Conservation (phyloP, 2,113 vertebrate species). For the Leptocoma aspasia region DNA sequence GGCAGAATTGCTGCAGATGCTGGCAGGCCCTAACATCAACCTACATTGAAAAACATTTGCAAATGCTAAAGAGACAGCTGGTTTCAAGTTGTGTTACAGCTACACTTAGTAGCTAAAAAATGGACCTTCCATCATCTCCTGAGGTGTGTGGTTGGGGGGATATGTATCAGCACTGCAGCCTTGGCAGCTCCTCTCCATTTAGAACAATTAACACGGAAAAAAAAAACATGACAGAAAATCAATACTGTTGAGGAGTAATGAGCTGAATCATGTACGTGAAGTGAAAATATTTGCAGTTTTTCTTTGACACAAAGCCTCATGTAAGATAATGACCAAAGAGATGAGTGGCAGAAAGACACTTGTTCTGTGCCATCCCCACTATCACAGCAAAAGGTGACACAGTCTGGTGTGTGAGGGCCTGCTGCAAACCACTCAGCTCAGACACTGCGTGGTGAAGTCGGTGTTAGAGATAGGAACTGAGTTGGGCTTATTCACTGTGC, state of each 20-base stretch:
- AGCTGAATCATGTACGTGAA: neutral
- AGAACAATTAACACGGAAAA: neutral
- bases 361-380: accelerated
- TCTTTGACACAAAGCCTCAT: neutral
- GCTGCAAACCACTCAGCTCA: neutral
- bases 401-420: neutral
- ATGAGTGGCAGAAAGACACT: neutral
- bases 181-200: neutral
- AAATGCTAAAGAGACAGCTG: neutral
- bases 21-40: neutral
- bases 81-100: neutral
- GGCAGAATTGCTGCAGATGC: neutral
- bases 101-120: neutral
- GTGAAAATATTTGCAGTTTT: constrained; percentile 11
- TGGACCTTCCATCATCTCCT: neutral
- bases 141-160: neutral
- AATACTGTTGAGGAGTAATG: neutral
- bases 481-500: neutral
- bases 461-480: neutral
- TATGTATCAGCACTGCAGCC: neutral
- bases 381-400: neutral
- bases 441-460: neutral
- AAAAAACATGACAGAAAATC: constrained; percentile 18
- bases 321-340: neutral
- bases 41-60: neutral